These are phyloP conservation scores for Carlito syrichta DNA, from an alignment of 2,113 vertebrate species.

Conservation along the genomic window DNA sequence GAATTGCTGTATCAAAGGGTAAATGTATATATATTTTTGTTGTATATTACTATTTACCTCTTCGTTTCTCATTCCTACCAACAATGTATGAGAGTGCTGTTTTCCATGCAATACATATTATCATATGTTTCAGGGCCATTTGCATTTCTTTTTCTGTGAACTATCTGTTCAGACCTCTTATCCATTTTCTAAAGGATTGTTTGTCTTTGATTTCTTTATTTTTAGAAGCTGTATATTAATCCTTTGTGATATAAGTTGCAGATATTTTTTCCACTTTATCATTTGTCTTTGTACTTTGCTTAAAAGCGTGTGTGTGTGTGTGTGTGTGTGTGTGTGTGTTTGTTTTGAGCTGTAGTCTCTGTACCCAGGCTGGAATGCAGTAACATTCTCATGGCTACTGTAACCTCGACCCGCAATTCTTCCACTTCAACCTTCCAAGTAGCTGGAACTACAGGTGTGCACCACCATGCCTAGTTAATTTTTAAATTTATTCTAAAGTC, in stretches of 20 bases:
- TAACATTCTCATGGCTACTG: too few species aligned
- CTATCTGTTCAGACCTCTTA: neutral
- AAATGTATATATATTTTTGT: neutral
- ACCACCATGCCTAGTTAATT: too few species aligned
- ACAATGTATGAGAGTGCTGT: neutral
- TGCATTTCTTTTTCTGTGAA: neutral
- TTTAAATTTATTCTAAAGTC: too few species aligned
- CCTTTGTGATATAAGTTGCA: constrained; percentile 17
- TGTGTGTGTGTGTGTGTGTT: too few species aligned
- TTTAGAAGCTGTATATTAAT: neutral
- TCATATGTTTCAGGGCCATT: neutral
- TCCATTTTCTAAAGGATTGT: neutral
- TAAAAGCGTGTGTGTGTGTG: too few species aligned
- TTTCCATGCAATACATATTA: neutral
- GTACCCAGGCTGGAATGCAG: too few species aligned
- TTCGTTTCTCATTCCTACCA: neutral
- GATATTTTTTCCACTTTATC: constrained; percentile 4
- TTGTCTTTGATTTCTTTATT: neutral
- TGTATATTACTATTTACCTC: neutral
- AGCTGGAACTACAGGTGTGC: too few species aligned
- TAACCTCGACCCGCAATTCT: too few species aligned
- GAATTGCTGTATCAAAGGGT: neutral
- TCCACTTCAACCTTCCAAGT: too few species aligned
- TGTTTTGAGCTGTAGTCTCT: too few species aligned
- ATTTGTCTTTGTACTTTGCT: constrained; percentile 12